phyloP scores from a whole-genome alignment of 2,113 vertebrate species.

The Heloderma charlesbogerti region DNA sequence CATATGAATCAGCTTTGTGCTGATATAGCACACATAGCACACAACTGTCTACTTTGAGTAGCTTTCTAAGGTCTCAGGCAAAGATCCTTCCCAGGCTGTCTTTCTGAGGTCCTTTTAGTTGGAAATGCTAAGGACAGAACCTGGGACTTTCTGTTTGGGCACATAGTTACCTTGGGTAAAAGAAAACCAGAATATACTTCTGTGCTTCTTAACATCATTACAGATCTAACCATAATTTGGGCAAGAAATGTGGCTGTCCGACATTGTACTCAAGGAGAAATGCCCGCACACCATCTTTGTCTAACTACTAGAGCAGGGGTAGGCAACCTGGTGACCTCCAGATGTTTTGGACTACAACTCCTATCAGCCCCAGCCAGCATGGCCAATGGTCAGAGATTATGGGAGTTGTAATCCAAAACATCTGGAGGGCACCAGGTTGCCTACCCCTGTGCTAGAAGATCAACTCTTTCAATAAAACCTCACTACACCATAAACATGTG shows the following conservation, averaged over 20 bases:
- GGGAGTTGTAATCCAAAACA: neutral
- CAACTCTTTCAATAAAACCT: neutral
- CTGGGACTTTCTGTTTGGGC: neutral
- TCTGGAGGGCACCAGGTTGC: no score
- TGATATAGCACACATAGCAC: neutral
- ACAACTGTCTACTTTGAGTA: neutral
- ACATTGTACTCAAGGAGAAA: neutral
- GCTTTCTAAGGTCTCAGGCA: neutral
- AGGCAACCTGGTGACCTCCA: neutral
- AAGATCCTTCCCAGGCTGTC: neutral
- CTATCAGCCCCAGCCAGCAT: no score
- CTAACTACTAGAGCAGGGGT: no score
- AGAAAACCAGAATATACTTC: conserved; percentile 39
- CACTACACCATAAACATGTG: neutral
- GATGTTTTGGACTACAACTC: neutral
- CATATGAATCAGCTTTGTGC: neutral
- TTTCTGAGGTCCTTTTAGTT: neutral
- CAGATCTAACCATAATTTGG: neutral
- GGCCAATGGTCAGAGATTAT: no score
- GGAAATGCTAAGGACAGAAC: neutral
- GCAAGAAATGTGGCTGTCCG: no score
- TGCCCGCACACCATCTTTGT: neutral
- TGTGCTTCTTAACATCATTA: conserved; percentile 23
- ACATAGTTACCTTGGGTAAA: conserved; percentile 33
- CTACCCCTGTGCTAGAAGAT: neutral